Percentiles rank a stretch among this genome's conserved stretches.
These are phyloP conservation scores for Diplazon laetatorius DNA, from an alignment of 2,888 invertebrate species.

Conservation along the genomic window DNA sequence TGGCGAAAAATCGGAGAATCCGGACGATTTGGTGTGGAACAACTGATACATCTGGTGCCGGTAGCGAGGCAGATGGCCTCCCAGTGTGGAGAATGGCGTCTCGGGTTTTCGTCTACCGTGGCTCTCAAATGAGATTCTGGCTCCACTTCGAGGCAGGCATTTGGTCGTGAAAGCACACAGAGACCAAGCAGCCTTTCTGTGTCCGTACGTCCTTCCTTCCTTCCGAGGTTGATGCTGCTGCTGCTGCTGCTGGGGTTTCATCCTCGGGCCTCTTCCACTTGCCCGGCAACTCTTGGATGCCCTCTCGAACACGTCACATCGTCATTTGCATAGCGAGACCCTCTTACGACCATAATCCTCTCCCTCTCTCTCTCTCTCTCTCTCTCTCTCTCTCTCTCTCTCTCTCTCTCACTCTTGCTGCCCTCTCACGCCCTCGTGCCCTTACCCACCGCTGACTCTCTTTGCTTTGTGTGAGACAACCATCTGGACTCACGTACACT, in stretches of 20 bases:
- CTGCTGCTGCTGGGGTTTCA: constrained; percentile 15
- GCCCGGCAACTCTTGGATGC: constrained; percentile 29
- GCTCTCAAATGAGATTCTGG: constrained; percentile 60
- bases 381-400: constrained; percentile 34
- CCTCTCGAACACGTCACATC: constrained; percentile 57
- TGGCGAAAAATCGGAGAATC: no score
- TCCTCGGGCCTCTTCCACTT: constrained; percentile 31
- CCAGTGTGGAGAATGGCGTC: constrained; percentile 43
- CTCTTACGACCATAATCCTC: constrained; percentile 65
- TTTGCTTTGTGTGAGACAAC: constrained; percentile 11
- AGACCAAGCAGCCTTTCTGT: background rate
- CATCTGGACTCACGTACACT: constrained; percentile 18
- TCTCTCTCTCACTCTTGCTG: constrained; percentile 10
- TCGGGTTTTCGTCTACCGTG: constrained; percentile 50
- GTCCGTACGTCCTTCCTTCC: constrained; percentile 32
- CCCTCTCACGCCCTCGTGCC: constrained; percentile 32
- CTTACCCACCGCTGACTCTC: constrained; percentile 6
- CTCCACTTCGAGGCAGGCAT: constrained; percentile 46
- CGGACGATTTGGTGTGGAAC: no score
- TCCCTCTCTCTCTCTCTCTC: constrained; percentile 42
- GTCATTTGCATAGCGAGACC: constrained; percentile 65
- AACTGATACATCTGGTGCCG: constrained; percentile 8
- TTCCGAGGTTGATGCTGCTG: constrained; percentile 20
- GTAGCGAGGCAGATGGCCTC: constrained; percentile 5
- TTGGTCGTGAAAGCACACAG: constrained; percentile 47